Evolutionary conservation across 35 echinoderm and acorn worm species (phyloP), one percentile per base, ranked within the genome.

Genomic region (Strongylocentrotus purpuratus): DNA sequence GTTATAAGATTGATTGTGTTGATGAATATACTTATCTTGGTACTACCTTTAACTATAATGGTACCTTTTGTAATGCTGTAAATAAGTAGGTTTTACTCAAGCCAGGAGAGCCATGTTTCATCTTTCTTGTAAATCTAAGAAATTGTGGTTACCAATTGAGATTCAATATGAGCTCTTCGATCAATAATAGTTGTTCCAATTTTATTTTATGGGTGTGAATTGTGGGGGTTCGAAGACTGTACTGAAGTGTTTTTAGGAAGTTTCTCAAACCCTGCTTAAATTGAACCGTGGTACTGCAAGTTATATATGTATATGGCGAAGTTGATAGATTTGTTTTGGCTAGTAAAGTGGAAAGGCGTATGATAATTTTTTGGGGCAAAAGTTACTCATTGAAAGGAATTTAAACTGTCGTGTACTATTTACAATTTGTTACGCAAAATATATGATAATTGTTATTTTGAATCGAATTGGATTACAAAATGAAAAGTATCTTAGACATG

Each of bases 11-110:
- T 94, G 61, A 78, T 78, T 0, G 61, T 78, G 9, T 96, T 31
- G 33, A 85, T 70, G 47, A 93, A 41, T 93, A 70, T 48, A 90
- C 15, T 25, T 95, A 96, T 25, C 95, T 96, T 46, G 95, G 78
- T 85, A 71, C 45, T 46, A 47, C 45, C 47, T 96, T 93, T 70
- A 92, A 55, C 33, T 95, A 92, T 47, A 95, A 92, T 41, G 50
- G 88, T 22, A 18, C 7, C 31, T 70, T 93, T 45, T 92, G 33
- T 25, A 61, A 96, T 46, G 95, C 95, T 93, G 85, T 61, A 12
- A 93, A 93, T 25, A 93, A 93, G 31, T 2, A 20, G 32, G 92
- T 48, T n/a, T n/a, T 48, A 48, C 9, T 25, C 92, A 93, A 48
- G 35, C 35, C 35, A 41, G 35, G 35, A 41, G 35, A 41, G 35